Evolutionary conservation across 2,113 vertebrate genomes (phyloP).

Genomic region (Marmota monax): DNA sequence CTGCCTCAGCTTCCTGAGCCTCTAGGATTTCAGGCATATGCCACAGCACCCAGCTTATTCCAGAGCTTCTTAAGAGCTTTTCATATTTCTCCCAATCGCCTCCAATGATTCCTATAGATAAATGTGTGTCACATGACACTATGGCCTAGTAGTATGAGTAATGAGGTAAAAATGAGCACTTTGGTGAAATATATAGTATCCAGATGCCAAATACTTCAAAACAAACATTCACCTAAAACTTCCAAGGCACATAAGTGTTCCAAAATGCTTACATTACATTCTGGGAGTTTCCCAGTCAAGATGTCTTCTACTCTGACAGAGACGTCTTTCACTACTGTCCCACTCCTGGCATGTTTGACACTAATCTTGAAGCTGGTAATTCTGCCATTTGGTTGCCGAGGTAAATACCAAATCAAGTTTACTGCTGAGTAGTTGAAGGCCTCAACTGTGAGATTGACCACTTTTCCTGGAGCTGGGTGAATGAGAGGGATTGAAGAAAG

Average conservation of each 20-base stretch:
- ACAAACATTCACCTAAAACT: not conserved
- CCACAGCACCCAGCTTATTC: not conserved
- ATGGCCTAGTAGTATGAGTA: not conserved
- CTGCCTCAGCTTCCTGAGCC: too few relatives aligned
- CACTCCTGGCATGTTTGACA: constrained; percentile 95
- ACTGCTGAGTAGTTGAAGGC: constrained; percentile 94
- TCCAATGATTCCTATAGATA: not conserved
- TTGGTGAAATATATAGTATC: not conserved
- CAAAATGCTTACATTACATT: constrained; percentile 94
- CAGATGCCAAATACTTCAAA: not conserved
- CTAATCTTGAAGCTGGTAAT: constrained; percentile 97
- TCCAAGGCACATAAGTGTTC: not conserved
- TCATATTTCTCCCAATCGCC: not conserved
- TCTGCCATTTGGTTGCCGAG: constrained; percentile 96
- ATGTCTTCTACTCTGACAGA: constrained; percentile 95
- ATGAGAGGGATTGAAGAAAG: constrained; percentile 63
- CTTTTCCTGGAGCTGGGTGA: constrained; percentile 94
- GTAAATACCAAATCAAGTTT: constrained; percentile 96
- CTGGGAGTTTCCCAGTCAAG: constrained; percentile 93
- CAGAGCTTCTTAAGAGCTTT: not conserved
- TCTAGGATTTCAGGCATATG: too few relatives aligned
- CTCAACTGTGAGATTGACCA: constrained; percentile 95
- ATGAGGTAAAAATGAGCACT: not conserved
- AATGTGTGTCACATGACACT: not conserved
- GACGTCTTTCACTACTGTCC: constrained; percentile 91